Evolutionary conservation across 2,888 invertebrate species (phyloP).

Genomic region (Rhagium mordax): DNA sequence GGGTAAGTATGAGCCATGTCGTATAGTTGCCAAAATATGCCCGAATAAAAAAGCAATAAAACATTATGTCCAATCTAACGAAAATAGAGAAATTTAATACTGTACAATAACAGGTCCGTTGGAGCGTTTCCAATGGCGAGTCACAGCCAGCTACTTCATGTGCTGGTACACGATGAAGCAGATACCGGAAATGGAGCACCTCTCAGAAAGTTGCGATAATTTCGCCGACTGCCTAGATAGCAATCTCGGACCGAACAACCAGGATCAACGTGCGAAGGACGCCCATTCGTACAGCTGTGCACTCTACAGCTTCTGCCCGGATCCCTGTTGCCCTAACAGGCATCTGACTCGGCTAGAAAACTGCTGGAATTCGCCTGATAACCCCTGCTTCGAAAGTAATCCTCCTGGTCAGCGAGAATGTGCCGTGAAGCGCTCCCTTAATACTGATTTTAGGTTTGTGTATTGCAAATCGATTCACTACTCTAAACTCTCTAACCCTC

Average conservation of each 20-base stretch:
- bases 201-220: slow-evolving; percentile 76
- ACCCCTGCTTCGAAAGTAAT: slow-evolving; percentile 73
- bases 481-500: not conserved
- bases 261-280: slow-evolving; percentile 74
- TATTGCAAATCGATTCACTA: not conserved
- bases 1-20: slow-evolving; percentile 60
- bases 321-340: slow-evolving; percentile 75
- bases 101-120: slow-evolving; percentile 64
- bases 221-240: slow-evolving; percentile 74
- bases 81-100: not conserved
- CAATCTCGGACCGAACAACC: slow-evolving; percentile 68
- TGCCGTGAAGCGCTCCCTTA: slow-evolving; percentile 56
- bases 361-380: slow-evolving; percentile 69
- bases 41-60: too few species aligned
- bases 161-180: slow-evolving; percentile 78
- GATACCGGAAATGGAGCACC: slow-evolving; percentile 70
- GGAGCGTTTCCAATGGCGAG: slow-evolving; percentile 77
- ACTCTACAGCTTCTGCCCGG: slow-evolving; percentile 76
- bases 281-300: slow-evolving; percentile 74
- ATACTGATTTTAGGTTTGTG: slow-evolving; percentile 61
- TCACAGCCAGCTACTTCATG: slow-evolving; percentile 78
- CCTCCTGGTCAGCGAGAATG: slow-evolving; percentile 59
- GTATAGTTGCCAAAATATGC: too few species aligned
- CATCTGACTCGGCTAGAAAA: slow-evolving; percentile 67
- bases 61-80: not conserved